phyloP scores from a whole-genome alignment of 1,140 invertebrate species.

The Calephelis virginiensis region DNA sequence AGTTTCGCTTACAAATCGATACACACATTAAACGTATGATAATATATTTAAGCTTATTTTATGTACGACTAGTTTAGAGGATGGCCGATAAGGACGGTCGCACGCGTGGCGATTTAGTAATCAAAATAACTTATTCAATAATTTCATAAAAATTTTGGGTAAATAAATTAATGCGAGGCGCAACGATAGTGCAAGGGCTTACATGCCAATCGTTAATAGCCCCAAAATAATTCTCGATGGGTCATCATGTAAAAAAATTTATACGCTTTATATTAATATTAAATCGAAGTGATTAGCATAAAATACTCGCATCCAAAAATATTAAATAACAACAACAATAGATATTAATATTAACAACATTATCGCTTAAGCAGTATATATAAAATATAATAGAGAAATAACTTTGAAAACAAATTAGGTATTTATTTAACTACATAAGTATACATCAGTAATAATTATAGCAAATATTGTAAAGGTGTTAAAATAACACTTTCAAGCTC shows the following conservation, averaged over 20 bases:
- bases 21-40: conserved; percentile 50
- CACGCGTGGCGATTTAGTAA: conserved; percentile 66
- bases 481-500: conserved; percentile 75
- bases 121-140: conserved; percentile 65
- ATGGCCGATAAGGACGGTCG: conserved; percentile 76
- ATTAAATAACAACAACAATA: conserved; percentile 72
- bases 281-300: conserved; percentile 63
- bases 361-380: conserved; percentile 74
- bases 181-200: conserved; percentile 48
- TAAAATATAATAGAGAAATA: conserved; percentile 71
- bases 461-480: conserved; percentile 69
- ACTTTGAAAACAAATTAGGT: conserved; percentile 66
- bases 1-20: conserved; percentile 35
- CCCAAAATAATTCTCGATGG: conserved; percentile 10
- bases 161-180: conserved; percentile 68
- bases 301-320: conserved; percentile 75
- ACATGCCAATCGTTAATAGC: conserved; percentile 37
- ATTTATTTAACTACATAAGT: conserved; percentile 48
- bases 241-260: conserved; percentile 38
- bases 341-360: conserved; percentile 68
- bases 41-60: conserved; percentile 58
- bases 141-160: conserved; percentile 66
- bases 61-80: conserved; percentile 76
- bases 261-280: conserved; percentile 56
- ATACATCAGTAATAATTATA: conserved; percentile 60